Evolutionary conservation across 1,140 invertebrate genomes (phyloP).

Genomic region (Bilobella aurantiaca): DNA sequence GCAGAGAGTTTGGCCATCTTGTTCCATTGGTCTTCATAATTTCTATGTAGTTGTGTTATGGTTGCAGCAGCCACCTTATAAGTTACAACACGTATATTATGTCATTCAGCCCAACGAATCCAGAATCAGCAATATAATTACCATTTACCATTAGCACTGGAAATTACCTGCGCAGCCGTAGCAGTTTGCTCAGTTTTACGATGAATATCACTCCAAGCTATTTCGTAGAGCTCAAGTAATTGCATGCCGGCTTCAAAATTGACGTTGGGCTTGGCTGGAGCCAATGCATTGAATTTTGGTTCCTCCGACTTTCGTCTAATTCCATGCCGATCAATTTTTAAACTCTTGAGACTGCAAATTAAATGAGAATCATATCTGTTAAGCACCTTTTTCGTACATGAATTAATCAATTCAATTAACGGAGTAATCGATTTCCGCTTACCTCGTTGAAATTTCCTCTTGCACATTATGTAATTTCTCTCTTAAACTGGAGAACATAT

Average conservation of each 20-base stretch:
- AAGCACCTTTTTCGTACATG: no score
- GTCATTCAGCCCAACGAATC: not conserved
- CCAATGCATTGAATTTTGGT: not conserved
- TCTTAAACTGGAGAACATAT: conserved; percentile 44
- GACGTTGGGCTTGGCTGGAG: conserved; percentile 18
- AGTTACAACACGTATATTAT: conserved; percentile 16
- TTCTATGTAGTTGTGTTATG: conserved; percentile 46
- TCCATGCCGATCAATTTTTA: conserved; percentile 30
- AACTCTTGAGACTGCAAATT: conserved; percentile 25
- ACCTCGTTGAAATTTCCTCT: conserved; percentile 46
- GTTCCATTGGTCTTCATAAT: conserved; percentile 47
- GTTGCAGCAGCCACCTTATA: conserved; percentile 48
- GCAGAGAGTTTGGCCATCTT: conserved; percentile 46
- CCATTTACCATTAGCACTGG: not conserved
- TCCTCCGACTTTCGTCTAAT: conserved; percentile 16
- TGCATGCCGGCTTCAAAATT: conserved; percentile 50
- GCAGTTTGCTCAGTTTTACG: conserved; percentile 53
- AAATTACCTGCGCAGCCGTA: conserved; percentile 43
- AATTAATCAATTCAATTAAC: not conserved
- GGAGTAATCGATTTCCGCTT: not conserved
- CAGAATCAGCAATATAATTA: not conserved
- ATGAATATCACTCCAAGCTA: conserved; percentile 55
- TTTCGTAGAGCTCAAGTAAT: conserved; percentile 51
- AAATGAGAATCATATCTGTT: no score
- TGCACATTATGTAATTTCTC: conserved; percentile 46